phyloP scores from a whole-genome alignment of 2,113 vertebrate genomes.

The Sclerurus mexicanus region DNA sequence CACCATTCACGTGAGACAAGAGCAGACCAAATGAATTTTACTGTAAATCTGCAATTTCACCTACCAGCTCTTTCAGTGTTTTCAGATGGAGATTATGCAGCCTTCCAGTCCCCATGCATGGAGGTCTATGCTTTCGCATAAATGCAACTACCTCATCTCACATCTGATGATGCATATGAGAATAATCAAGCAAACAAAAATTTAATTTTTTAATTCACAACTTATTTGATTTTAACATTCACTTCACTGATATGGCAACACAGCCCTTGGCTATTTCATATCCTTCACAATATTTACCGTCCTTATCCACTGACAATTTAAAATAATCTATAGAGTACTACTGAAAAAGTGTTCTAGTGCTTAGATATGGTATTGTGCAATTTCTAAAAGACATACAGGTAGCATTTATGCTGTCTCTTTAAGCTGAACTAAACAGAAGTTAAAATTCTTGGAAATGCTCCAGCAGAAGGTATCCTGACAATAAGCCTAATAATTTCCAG shows the following conservation, averaged over 20 bases:
- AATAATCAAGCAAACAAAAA: background rate
- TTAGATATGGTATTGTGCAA: background rate
- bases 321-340: background rate
- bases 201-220: background rate
- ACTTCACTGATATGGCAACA: background rate
- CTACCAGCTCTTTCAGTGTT: background rate
- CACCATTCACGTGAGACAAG: background rate
- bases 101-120: background rate
- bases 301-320: background rate
- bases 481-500: background rate
- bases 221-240: background rate
- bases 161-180: background rate
- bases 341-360: background rate
- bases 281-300: background rate
- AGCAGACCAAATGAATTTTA: background rate
- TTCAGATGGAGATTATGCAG: background rate
- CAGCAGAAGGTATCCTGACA: background rate
- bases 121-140: background rate
- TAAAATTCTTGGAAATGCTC: background rate
- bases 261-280: background rate
- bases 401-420: background rate
- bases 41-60: background rate
- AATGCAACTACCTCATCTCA: background rate
- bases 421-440: background rate
- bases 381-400: background rate